Evolutionary conservation across 2,113 vertebrate genomes (phyloP), one percentile per base, ranked within the genome.

Genomic region (Corvus cornix): DNA sequence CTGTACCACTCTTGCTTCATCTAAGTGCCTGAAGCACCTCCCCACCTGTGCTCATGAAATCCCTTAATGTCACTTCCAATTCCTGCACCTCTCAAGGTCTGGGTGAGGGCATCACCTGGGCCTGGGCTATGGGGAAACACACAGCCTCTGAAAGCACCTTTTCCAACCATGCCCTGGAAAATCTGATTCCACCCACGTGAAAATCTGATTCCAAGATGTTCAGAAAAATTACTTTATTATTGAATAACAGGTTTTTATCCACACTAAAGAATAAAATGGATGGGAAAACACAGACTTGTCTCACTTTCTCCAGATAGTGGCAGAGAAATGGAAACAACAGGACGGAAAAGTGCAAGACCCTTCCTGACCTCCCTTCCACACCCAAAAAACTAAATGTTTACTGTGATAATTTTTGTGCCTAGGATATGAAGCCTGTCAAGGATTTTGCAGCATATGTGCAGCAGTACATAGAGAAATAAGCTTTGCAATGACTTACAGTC

Each of bases 391-490:
- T 66, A 68, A 82, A 73, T 15, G 16, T 30, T 84, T 75, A 66
- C 23, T 41, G 20, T 17, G 41, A 77, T 75, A 59, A 55, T 55
- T 87, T 93, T 55, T 67, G 22, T 89, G 59, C 39, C 75, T 37
- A 63, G 31, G 76, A 68, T 59, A 80, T 28, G 31, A 88, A 94
- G 35, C 48, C 33, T 58, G 44, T 56, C 73, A 91, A 90, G 10
- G 44, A 52, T 70, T 90, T 93, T 92, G 44, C 28, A 93, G 55
- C 75, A 69, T 59, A 90, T 52, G 84, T 80, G 55, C 70, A 76
- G 55, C 37, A 83, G 43, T n/a, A 82, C 20, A 69, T 14, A 85
- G 53, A 82, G 19, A 87, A 94, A 90, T 52, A 81, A 84, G 55
- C 24, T 75, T 74, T 78, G 37, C 33, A 78, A 68, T 64, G 53